phyloP scores from a whole-genome alignment of 1,140 invertebrate species.

The Cydia amplana region DNA sequence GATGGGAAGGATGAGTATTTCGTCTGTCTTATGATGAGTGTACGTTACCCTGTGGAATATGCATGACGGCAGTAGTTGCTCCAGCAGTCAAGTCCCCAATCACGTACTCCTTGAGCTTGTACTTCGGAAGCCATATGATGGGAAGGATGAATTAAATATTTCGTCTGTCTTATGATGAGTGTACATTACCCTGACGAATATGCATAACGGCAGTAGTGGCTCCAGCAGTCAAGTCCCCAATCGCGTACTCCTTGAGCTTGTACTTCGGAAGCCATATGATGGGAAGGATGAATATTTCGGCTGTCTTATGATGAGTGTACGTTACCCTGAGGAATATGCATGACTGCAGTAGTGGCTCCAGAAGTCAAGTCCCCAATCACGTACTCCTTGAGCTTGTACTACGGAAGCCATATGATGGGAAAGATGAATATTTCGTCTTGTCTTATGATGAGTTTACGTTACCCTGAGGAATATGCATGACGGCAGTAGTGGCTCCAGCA shows the following conservation, averaged over 20 bases:
- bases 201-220: constrained; percentile 96
- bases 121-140: too few species aligned
- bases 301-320: too few species aligned
- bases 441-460: too few species aligned
- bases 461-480: constrained; percentile 98
- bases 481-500: constrained; percentile 91
- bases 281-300: too few species aligned
- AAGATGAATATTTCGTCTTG: constrained; percentile 36
- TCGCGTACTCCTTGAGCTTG: constrained; percentile 79
- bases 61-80: constrained; percentile 94
- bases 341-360: constrained; percentile 93
- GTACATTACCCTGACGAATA: constrained; percentile 89
- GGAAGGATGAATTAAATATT: too few species aligned
- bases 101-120: constrained; percentile 79
- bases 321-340: constrained; percentile 95
- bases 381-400: constrained; percentile 74
- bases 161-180: too few species aligned
- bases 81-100: constrained; percentile 87
- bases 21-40: too few species aligned
- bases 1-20: too few species aligned
- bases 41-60: constrained; percentile 91
- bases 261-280: too few species aligned
- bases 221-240: constrained; percentile 87
- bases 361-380: constrained; percentile 85
- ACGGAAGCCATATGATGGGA: too few species aligned